Evolutionary conservation across 2,888 invertebrate genomes (phyloP), one percentile per base, ranked within the genome.

Genomic region (Eulithis prunata): DNA sequence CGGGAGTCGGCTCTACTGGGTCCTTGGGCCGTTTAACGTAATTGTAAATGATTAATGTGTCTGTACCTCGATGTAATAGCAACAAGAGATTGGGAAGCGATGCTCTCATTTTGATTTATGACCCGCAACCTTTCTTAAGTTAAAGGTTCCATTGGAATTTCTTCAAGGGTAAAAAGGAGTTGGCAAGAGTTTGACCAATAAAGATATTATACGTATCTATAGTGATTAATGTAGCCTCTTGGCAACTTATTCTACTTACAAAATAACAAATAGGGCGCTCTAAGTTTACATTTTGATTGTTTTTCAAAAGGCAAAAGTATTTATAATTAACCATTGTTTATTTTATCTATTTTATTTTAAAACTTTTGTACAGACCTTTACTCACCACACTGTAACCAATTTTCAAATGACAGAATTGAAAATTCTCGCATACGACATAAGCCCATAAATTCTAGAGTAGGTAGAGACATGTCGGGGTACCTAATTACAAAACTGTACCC

Each of bases 11-110:
- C 84, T 85, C 82, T 83, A 80, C 81, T 86, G 86, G 87, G 87
- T 88, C 88, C 86, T 88, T 84, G 81, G 86, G 83, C 87, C 90
- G 88, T 89, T 91, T 91, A 91, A 87, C 88, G 91, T 91, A 92
- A 91, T 91, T 91, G 90, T 90, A 86, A 90, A 91, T 92, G 91
- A 91, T 92, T 91, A 90, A 92, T 91, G 90, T 79, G 84, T 85
- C 87, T 87, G 83, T 87, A 86, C 84, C 83, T 81, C 84, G 75
- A 78, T 82, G 85, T 87, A 86, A 89, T 86, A 84, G 83, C 86
- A 85, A 87, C 84, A 82, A 85, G 82, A 87, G 85, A 87, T 88
- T 86, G 85, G 83, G 78, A 87, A 84, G 82, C 84, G 84, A 87
- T 85, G 82, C 84, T 85, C 80, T 82, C 74, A 71, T 81, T 84